A percentile compares a stretch with the other conserved stretches of the same genome.
phyloP scores from a whole-genome alignment of 2,797 vertebrate species.

The Hylomyscus alleni region DNA sequence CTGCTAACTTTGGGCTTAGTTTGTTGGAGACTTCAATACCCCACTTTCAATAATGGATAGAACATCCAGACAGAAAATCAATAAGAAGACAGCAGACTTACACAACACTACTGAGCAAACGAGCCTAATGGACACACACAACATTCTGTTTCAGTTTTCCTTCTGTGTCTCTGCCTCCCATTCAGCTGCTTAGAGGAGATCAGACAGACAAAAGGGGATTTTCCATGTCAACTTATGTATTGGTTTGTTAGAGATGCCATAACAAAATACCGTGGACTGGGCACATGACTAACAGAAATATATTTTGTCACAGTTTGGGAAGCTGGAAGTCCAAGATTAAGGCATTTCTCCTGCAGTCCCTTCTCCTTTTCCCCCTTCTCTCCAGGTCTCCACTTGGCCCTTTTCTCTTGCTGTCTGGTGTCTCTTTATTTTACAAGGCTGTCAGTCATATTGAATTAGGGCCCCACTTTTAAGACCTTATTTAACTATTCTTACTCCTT shows the following conservation, averaged over 20 bases:
- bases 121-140: not conserved
- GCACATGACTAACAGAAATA: not conserved
- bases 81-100: not conserved
- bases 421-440: not conserved
- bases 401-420: not conserved
- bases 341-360: not conserved
- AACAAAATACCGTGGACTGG: not conserved
- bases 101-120: not conserved
- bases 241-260: not conserved
- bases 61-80: conserved; percentile 18
- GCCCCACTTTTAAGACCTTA: not conserved
- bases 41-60: not conserved
- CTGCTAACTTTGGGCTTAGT: not conserved
- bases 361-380: not conserved
- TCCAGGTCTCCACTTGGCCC: not conserved
- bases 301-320: not conserved
- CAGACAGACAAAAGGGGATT: not conserved
- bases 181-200: not conserved
- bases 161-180: not conserved
- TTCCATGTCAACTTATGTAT: not conserved
- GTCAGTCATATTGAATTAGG: not conserved
- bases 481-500: not conserved
- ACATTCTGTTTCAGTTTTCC: not conserved
- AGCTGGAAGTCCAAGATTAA: not conserved
- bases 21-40: not conserved